Percentiles rank a stretch among this genome's conserved stretches.
Evolutionary conservation across 2,888 invertebrate genomes (phyloP).

Genomic region (Synanthedon formicaeformis): DNA sequence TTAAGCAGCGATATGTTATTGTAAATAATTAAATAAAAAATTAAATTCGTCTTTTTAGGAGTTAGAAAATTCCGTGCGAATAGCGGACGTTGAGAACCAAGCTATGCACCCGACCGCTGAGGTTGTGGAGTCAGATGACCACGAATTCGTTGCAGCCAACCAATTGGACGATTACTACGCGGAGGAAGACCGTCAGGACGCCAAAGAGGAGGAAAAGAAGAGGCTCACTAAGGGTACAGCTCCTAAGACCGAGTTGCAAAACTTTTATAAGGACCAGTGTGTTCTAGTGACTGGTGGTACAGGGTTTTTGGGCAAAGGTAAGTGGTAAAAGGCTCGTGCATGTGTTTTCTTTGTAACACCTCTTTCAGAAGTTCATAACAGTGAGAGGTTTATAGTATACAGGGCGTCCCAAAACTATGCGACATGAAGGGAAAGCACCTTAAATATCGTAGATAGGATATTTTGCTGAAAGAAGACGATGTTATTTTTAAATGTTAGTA

Average conservation of each 20-base stretch:
- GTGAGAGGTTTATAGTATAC: too few species aligned
- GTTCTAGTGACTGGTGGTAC: conserved; percentile 62
- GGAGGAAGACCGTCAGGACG: conserved; percentile 52
- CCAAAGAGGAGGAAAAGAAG: conserved; percentile 57
- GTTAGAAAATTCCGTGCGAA: conserved; percentile 42
- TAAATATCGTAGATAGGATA: too few species aligned
- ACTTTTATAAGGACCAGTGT: conserved; percentile 54
- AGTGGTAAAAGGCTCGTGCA: conserved; percentile 16
- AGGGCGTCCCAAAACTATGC: too few species aligned
- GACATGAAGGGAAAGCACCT: too few species aligned
- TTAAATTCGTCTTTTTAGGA: conserved; percentile 28
- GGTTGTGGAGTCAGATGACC: conserved; percentile 63
- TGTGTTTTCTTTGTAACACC: neutral
- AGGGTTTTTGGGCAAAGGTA: conserved; percentile 64
- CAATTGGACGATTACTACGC: conserved; percentile 60
- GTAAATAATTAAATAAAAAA: too few species aligned
- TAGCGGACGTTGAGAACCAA: conserved; percentile 43
- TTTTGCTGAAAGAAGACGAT: too few species aligned
- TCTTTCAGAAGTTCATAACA: too few species aligned
- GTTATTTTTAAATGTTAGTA: too few species aligned
- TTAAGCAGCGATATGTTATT: too few species aligned
- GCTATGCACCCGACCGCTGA: conserved; percentile 54
- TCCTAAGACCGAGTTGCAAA: conserved; percentile 40
- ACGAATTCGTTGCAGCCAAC: conserved; percentile 62
- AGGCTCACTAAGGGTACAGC: conserved; percentile 57